These are phyloP conservation scores for Argyra leucocephala DNA, from an alignment of 2,888 invertebrate genomes.

Conservation along the genomic window DNA sequence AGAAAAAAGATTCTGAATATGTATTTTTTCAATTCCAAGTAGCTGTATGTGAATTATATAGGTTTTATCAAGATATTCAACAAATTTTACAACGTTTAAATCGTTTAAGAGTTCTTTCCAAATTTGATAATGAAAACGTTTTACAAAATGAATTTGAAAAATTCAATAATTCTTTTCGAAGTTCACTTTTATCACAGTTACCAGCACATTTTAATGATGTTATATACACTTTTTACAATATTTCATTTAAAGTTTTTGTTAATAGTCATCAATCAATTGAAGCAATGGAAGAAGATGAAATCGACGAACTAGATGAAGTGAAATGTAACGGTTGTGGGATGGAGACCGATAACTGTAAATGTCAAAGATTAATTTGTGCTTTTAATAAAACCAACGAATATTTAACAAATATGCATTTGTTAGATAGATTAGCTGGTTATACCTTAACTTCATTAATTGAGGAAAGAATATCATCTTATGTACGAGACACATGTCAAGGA, in stretches of 20 bases:
- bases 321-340: constrained; percentile 66
- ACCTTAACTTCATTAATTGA: constrained; percentile 76
- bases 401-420: constrained; percentile 63
- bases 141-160: constrained; percentile 21
- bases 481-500: constrained; percentile 75
- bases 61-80: constrained; percentile 29
- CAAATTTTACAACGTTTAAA: constrained; percentile 29
- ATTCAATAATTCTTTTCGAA: constrained; percentile 56
- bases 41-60: constrained; percentile 35
- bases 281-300: constrained; percentile 30
- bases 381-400: constrained; percentile 69
- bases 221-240: constrained; percentile 65
- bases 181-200: constrained; percentile 59
- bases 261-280: constrained; percentile 38
- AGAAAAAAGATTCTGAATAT: constrained; percentile 23
- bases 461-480: constrained; percentile 69
- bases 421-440: constrained; percentile 75
- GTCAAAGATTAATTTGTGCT: constrained; percentile 50
- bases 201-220: constrained; percentile 60
- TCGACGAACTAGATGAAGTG: constrained; percentile 50
- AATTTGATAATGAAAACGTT: constrained; percentile 23
- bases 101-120: constrained; percentile 25
- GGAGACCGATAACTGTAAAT: constrained; percentile 52
- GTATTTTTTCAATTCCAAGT: constrained; percentile 33
- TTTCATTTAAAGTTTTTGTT: constrained; percentile 63